These are phyloP conservation scores for Zootermopsis nevadensis DNA, from an alignment of 2,888 invertebrate species.

Conservation along the genomic window DNA sequence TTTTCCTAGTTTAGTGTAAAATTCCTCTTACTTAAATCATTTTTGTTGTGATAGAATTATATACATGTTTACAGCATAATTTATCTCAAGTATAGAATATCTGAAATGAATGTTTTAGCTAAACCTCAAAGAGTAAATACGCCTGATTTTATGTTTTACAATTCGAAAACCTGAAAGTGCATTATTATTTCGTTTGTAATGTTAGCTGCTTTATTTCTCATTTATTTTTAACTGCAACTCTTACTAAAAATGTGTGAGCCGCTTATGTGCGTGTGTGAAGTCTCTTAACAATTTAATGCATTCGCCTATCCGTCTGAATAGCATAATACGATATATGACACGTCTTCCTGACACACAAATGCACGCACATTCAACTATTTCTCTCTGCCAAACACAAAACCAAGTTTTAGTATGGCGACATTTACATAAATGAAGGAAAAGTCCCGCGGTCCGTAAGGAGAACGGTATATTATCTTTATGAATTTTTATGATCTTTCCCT, in stretches of 20 bases:
- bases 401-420: background rate
- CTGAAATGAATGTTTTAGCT: too few relatives aligned
- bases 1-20: too few relatives aligned
- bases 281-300: background rate
- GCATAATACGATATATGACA: background rate
- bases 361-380: background rate
- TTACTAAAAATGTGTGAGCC: too few relatives aligned
- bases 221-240: too few relatives aligned
- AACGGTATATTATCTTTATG: conserved; percentile 25
- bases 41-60: too few relatives aligned
- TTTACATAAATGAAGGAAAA: conserved; percentile 23
- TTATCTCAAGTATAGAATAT: too few relatives aligned
- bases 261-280: background rate
- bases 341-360: background rate
- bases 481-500: conserved; percentile 38
- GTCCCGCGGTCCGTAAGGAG: background rate
- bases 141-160: too few relatives aligned
- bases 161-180: too few relatives aligned
- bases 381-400: background rate
- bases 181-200: too few relatives aligned
- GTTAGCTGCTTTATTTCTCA: background rate
- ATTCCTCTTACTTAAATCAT: too few relatives aligned
- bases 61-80: too few relatives aligned
- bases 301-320: conserved; percentile 1
- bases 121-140: too few relatives aligned